Base-by-base conservation (phyloP, 1,140 invertebrate genomes). In the Delia radicum region DNA sequence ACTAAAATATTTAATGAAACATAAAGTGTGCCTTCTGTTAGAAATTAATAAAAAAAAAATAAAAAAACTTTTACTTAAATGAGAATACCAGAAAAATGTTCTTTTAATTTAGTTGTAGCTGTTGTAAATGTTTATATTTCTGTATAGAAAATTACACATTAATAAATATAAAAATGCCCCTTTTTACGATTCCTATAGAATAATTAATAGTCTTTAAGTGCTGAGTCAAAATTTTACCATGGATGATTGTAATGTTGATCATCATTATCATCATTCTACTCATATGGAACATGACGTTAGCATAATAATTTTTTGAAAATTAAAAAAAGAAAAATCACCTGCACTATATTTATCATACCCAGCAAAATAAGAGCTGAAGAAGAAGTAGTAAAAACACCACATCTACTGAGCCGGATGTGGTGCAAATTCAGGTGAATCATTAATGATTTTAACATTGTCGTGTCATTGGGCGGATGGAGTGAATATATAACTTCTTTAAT, bases 21-120 rank as follows among this genome's bases (percentile, higher is more conserved):
- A 69, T 69, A 69, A 69, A 69, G 65, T 69, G 65, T 69, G 65
- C n/a, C 65, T 67, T 10, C 29, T 33, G 65, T 1, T 29, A 31
- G 10, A 15, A 18, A 3, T 7, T 13, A 27, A 65, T 7, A 31
- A 5, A 69, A 21, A 6, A 33, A 26, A 69, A 69, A 69, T 33
- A 31, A 33, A n/a, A n/a, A n/a, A n/a, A n/a, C n/a, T n/a, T n/a
- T n/a, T n/a, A 37, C 33, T 12, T 37, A 12, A 55, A 55, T 55
- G 46, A 55, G 21, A 55, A 55, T 55, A 18, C 15, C 65, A 67
- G 18, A 33, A 33, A 69, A 33, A 33, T 67, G 2, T 3, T 29
- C 15, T 7, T 67, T 67, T 55, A 55, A n/a, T n/a, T n/a, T n/a
- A n/a, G n/a, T n/a, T n/a, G n/a, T n/a, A n/a, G n/a, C n/a, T n/a